Conservation (phyloP, 2,888 invertebrate species). For the Leptopilina myrica region DNA sequence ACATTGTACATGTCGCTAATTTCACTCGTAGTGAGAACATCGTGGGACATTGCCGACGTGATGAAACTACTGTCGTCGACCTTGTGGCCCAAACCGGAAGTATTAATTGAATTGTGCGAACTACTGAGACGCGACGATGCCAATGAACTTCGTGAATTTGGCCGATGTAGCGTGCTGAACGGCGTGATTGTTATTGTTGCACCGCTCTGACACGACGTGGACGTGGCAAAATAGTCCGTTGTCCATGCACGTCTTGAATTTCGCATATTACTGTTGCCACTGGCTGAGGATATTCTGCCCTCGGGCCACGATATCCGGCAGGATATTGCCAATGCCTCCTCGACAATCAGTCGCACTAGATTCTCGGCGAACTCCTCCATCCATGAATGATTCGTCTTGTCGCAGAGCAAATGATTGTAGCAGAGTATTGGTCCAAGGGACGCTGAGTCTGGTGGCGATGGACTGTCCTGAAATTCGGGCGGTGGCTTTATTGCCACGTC, state of each 20-base stretch:
- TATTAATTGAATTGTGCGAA: slow-evolving; percentile 86
- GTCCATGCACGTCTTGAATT: slow-evolving; percentile 76
- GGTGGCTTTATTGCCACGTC: slow-evolving; percentile 87
- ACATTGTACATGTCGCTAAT: slow-evolving; percentile 91
- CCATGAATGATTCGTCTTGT: slow-evolving; percentile 59
- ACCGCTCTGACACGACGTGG: slow-evolving; percentile 73
- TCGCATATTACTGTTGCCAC: slow-evolving; percentile 57
- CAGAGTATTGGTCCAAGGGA: slow-evolving; percentile 68
- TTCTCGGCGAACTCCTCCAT: slow-evolving; percentile 77
- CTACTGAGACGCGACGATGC: slow-evolving; percentile 89
- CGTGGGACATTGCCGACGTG: slow-evolving; percentile 92
- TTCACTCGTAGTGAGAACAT: slow-evolving; percentile 86
- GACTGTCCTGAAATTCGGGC: slow-evolving; percentile 88
- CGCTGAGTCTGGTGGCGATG: slow-evolving; percentile 74
- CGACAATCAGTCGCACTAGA: slow-evolving; percentile 77
- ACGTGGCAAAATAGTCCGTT: slow-evolving; percentile 80
- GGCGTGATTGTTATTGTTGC: slow-evolving; percentile 73
- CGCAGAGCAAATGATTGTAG: slow-evolving; percentile 57
- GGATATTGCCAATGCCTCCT: slow-evolving; percentile 77
- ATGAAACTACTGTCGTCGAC: slow-evolving; percentile 92
- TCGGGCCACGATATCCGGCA: slow-evolving; percentile 75
- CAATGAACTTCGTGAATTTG: slow-evolving; percentile 87
- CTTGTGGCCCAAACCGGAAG: slow-evolving; percentile 82
- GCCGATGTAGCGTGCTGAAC: slow-evolving; percentile 78
- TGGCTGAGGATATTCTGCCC: slow-evolving; percentile 67